Conservation (phyloP, 2,113 vertebrate species). For the Dolichallabes microphthalmus region DNA sequence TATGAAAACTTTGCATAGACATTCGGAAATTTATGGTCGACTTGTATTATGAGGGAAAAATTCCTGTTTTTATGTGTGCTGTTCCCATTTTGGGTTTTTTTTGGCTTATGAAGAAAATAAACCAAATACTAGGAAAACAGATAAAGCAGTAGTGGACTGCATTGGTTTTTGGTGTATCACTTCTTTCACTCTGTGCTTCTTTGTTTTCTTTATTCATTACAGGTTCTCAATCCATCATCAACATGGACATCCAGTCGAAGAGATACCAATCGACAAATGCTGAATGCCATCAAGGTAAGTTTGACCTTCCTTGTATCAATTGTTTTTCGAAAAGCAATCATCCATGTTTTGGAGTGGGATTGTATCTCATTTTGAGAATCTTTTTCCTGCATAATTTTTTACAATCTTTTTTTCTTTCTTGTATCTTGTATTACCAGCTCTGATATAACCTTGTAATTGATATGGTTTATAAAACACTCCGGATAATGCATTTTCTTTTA, state of each 20-base stretch:
- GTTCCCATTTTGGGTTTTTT: too few species aligned
- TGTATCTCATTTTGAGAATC: neutral
- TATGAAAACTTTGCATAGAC: neutral
- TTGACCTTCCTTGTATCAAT: neutral
- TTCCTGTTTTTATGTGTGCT: neutral
- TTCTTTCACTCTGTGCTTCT: neutral
- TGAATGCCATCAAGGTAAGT: conserved; percentile 77
- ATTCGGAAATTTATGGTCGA: neutral
- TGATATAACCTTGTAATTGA: neutral
- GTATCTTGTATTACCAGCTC: neutral
- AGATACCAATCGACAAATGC: conserved; percentile 68
- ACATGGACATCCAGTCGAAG: conserved; percentile 68
- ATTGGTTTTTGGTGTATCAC: too few species aligned
- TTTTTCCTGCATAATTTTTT: neutral
- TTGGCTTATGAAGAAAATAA: neutral
- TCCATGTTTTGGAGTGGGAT: neutral
- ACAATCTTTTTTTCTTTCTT: neutral
- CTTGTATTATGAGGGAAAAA: neutral
- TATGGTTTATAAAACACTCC: neutral
- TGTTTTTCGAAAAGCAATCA: neutral
- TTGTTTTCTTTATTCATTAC: conserved; percentile 58
- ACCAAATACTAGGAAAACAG: too few species aligned
- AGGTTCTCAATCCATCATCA: conserved; percentile 60
- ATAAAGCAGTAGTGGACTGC: too few species aligned
- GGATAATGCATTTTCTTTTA: neutral